Base-by-base conservation (phyloP, 2,113 vertebrate genomes). In the Calidris pugnax region DNA sequence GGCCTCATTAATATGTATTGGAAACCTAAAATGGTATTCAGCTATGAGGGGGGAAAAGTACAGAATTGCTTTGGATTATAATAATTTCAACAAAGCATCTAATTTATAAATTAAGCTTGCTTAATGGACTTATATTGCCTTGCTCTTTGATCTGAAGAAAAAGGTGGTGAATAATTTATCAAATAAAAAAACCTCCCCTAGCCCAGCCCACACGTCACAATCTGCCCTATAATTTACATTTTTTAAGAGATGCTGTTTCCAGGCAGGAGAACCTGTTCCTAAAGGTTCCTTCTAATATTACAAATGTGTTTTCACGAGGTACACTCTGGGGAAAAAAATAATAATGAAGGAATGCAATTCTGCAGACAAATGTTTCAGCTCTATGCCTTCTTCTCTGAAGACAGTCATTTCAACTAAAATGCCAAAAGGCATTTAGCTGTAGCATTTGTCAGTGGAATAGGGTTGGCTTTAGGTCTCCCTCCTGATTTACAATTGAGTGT, bases 81-180 rank as follows among this genome's bases (percentile, higher is more conserved):
- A 95, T 93, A 87, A 89, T 93, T 96, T 81, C 55, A 95, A 90
- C 76, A 95, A 94, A 95, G 59, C 74, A 81, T 94, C 96, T 95
- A 82, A 95, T 97, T 97, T 97, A 93, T 91, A 84, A 95, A 93
- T 97, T 97, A 96, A 92, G 88, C 59, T 97, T 90, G 43, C 89
- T 90, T 78, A 94, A 96, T 89, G 78, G 53, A 85, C 78, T 95
- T 96, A 47, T 39, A 90, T 88, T 91, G 74, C 87, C 69, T 94
- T 90, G 85, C 76, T 94, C 96, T 94, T 94, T 94, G 93, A 87
- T 87, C 66, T 87, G 89, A 91, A 89, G 92, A 60, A 84, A 88
- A 95, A 95, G 51, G 67, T 81, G 88, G 63, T 88, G 89, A 94
- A 87, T 97, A 90, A 93, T 95, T 94, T 95, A 88, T 86, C 57